Base-by-base conservation (phyloP, 2,888 invertebrate genomes). In the Drosophila monieri region DNA sequence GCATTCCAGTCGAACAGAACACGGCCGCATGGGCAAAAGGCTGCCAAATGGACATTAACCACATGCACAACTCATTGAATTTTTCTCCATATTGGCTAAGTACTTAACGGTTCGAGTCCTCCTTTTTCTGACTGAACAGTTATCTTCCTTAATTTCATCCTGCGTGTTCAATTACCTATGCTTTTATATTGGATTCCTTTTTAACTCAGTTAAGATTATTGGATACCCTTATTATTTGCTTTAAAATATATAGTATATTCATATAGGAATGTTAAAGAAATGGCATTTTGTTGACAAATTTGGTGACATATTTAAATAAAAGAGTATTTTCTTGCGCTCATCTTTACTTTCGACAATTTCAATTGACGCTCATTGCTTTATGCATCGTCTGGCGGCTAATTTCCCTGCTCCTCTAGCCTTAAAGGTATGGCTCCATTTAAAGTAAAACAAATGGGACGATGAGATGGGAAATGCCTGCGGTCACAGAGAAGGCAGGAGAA, bases 41-140 rank as follows among this genome's bases (percentile, higher is more conserved):
- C 62, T 67, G 65, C 65, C 64, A 71, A 84, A 68, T 75, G 75
- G 62, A 66, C 77, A 66, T 85, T 73, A 70, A 73, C 80, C 80
- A 75, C 84, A 77, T 74, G 78, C 73, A 62, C 60, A 73, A 60
- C 54, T 68, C 65, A 55, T 73, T 71, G 65, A 74, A 70, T 64
- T 54, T 52, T 4, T 27, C 39, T n/a, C 39, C n/a, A 49, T 37
- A 60, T 39, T 23, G 47, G 47, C 46, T 9, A 30, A 35, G 30
- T 39, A 21, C 61, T 61, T 61, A 47, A 44, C 64, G 44, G 25
- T 35, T 49, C 10, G 21, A 8, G n/a, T 12, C 18, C 15, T 21
- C 18, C 9, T 41, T 43, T 41, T 32, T 6, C 9, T 6, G 8
- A 10, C 8, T 47, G 35, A 23, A 8, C 32, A 15, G 25, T 18